Conservation (phyloP, 1,140 invertebrate genomes). For the Asbolus verrucosus region DNA sequence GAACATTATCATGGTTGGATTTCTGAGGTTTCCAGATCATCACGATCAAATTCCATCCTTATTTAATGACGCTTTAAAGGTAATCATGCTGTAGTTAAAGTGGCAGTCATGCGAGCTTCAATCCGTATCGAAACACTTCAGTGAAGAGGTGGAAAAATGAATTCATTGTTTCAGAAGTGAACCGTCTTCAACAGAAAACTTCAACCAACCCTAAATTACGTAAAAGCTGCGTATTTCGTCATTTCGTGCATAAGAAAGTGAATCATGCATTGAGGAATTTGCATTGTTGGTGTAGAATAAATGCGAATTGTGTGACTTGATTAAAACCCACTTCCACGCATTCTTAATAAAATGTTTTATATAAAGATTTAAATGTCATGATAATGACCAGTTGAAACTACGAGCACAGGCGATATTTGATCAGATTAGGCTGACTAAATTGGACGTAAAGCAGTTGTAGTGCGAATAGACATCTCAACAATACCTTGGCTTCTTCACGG, state of each 20-base stretch:
- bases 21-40: constrained; percentile 23
- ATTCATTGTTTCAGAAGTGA: neutral
- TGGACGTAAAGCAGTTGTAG: too few species aligned
- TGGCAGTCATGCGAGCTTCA: neutral
- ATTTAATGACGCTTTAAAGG: neutral
- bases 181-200: neutral
- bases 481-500: constrained; percentile 2
- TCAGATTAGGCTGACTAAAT: too few species aligned
- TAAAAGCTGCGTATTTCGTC: constrained; percentile 10
- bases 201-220: neutral
- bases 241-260: constrained; percentile 30
- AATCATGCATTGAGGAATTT: constrained; percentile 36
- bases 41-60: constrained; percentile 21
- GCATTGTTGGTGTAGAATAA: constrained; percentile 34
- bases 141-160: neutral
- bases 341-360: constrained; percentile 1
- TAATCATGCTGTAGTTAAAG: constrained; percentile 1
- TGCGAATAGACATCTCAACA: too few species aligned
- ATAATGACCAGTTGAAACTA: neutral
- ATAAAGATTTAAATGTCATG: constrained; percentile 22
- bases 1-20: constrained; percentile 24
- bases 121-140: constrained; percentile 1
- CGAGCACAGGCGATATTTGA: neutral
- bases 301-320: constrained; percentile 19
- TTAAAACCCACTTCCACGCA: constrained; percentile 21